Evolutionary conservation across 2,888 invertebrate species (phyloP), one percentile per base, ranked within the genome.

Genomic region (Pammene aurita): DNA sequence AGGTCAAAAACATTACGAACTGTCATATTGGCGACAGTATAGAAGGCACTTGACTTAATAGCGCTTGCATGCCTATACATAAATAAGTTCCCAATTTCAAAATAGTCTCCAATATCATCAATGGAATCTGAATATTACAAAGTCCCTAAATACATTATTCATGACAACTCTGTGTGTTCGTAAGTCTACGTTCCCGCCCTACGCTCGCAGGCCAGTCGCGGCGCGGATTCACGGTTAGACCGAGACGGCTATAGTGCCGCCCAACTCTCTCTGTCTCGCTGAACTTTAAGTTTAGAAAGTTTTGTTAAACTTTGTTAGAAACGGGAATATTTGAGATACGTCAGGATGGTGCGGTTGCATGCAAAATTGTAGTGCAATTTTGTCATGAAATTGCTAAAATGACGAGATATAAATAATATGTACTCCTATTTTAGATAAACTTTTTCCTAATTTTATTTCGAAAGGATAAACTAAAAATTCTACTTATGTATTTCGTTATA

Each of bases 181-280:
- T 74, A 73, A 46, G 38, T 85, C 85, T 86, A 78, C 73, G 69
- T 74, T 73, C 84, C 87, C 89, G 88, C 90, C 90, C 89, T 80
- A 82, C 85, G 80, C 74, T 76, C 76, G 74, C 72, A 78, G 82
- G 82, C 87, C 86, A 87, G 79, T 87, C 83, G 86, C 82, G 84
- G 81, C 86, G 83, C 86, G 83, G 89, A 89, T 89, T 80, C 79
- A 83, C 79, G 79, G 81, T 66, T 78, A 34, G 80, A 88, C 42
- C 69, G 82, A 78, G 85, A 85, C 75, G 65, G 62, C 46, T 26
- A 48, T 72, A 74, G 42, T 14, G 71, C 73, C 72, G 41, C 66
- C 63, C 55, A 42, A 69, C 66, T 67, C 70, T 85, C 86, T 67
- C 80, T 56, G 71, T 87, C 80, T 67, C 78, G 77, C 81, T 80